Percentiles rank a stretch among this genome's conserved stretches.
Evolutionary conservation across 2,888 invertebrate genomes (phyloP).

Genomic region (Hyposoter didymator): DNA sequence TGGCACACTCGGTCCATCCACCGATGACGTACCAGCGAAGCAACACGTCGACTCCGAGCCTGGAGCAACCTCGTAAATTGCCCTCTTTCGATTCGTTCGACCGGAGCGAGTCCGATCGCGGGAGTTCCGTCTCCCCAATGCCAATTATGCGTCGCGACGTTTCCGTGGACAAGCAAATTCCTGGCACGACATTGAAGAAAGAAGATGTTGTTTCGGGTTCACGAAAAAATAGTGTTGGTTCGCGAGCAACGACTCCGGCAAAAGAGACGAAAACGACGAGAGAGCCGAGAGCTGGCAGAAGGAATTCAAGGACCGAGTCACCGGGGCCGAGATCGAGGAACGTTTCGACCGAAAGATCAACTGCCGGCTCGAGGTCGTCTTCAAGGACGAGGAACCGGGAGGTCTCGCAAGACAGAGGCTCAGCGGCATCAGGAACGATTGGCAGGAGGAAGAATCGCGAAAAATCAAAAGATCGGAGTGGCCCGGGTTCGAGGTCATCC

Average conservation of each 20-base stretch:
- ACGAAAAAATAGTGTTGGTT: slow-evolving; percentile 62
- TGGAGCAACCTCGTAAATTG: slow-evolving; percentile 71
- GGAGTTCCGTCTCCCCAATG: slow-evolving; percentile 61
- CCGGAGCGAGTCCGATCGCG: slow-evolving; percentile 53
- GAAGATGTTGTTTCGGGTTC: slow-evolving; percentile 49
- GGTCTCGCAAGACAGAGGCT: slow-evolving; percentile 32
- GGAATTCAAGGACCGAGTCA: slow-evolving; percentile 76
- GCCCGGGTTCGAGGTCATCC: slow-evolving; percentile 75
- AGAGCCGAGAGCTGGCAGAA: slow-evolving; percentile 69
- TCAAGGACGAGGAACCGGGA: slow-evolving; percentile 66
- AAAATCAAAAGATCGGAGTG: slow-evolving; percentile 63
- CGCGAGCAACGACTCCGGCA: slow-evolving; percentile 53
- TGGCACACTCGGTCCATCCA: slow-evolving; percentile 63
- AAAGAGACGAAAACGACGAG: slow-evolving; percentile 50
- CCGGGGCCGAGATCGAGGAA: slow-evolving; percentile 75
- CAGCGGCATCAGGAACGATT: slow-evolving; percentile 21
- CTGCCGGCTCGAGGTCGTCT: slow-evolving; percentile 69
- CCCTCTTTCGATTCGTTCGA: slow-evolving; percentile 75
- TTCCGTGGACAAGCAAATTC: slow-evolving; percentile 50
- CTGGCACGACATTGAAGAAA: slow-evolving; percentile 53
- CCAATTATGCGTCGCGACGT: slow-evolving; percentile 51
- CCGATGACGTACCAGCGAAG: slow-evolving; percentile 65
- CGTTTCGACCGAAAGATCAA: slow-evolving; percentile 71
- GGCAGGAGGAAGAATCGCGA: slow-evolving; percentile 61
- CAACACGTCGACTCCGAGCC: slow-evolving; percentile 54